These are phyloP conservation scores for Drosophila colorata DNA, from an alignment of 2,888 invertebrate genomes.

Conservation along the genomic window DNA sequence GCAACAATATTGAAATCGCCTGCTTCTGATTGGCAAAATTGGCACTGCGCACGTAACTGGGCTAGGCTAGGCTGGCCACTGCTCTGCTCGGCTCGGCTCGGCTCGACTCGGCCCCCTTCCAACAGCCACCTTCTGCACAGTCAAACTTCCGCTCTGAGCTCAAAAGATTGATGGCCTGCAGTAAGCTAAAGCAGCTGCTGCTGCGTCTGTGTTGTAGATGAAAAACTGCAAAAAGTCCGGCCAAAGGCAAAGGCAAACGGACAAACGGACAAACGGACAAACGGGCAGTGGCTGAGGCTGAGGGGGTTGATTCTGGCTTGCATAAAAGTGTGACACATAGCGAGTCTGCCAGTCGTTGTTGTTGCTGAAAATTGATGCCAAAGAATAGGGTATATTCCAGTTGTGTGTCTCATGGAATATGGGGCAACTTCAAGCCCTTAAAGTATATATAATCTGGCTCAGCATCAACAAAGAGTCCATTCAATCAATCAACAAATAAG, in stretches of 20 bases:
- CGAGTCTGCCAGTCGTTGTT: slow-evolving; percentile 25
- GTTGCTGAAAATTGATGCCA: neutral
- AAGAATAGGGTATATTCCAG: neutral
- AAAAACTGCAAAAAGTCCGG: slow-evolving; percentile 44
- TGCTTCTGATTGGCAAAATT: slow-evolving; percentile 36
- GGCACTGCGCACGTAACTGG: slow-evolving; percentile 1
- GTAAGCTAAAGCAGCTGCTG: slow-evolving; percentile 36
- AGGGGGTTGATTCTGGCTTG: slow-evolving; percentile 8
- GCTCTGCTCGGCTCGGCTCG: neutral
- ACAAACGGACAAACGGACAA: no score
- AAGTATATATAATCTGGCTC: no score
- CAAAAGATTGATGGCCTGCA: slow-evolving; percentile 52
- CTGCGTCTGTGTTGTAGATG: slow-evolving; percentile 31
- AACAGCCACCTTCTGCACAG: no score
- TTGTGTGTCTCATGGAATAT: neutral
- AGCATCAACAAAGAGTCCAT: no score
- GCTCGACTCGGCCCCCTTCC: no score
- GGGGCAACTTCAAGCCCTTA: no score
- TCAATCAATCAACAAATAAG: no score
- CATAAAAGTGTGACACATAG: slow-evolving; percentile 63
- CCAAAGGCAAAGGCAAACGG: slow-evolving; percentile 43
- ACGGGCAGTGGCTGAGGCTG: slow-evolving; percentile 6
- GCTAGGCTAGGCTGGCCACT: neutral
- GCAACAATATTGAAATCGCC: slow-evolving; percentile 43
- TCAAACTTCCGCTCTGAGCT: neutral